Base-by-base conservation (phyloP, 2,797 vertebrate genomes). In the Cephalopachus bancanus region DNA sequence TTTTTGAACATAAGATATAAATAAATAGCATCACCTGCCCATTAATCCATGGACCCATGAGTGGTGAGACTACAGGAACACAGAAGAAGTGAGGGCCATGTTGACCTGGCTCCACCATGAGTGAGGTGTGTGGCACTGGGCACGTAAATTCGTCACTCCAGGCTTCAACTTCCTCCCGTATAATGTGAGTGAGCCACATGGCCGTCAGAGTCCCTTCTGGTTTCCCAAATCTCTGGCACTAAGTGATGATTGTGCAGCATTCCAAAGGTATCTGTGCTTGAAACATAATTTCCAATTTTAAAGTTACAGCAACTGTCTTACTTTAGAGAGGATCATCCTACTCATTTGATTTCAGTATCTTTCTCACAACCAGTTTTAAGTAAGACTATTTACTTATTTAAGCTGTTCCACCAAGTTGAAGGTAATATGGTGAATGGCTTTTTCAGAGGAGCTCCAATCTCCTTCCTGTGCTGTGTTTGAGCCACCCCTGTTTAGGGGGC, bases 301-400 rank as follows among this genome's bases (percentile, higher is more conserved):
- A 84, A 69, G 28, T 64, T 91, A 30, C 14, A 85, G 72, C 30
- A 72, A 33, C 28, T 24, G 30, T 65, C 53, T 93, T 89, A 83
- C 16, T 30, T 62, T 67, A 84, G 76, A 96, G 71, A 76, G 10
- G 30, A 10, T 28, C 7, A 75, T 81, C 51, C 67, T 69, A 71
- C 15, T 80, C 28, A 74, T 62, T 89, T 30, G 90, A 51, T 86
- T 94, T n/a, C 51, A 55, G n/a, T 75, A n/a, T 83, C n/a, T 97
- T 94, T 89, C 59, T 95, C 22, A 57, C 74, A 74, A 49, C 1
- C 62, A 53, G 8, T 74, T 81, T 96, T 74, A 95, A 96, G 71
- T 71, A 75, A 67, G 65, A 71, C 30, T 75, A 19, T 57, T 72
- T 79, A 90, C 30, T 59, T 94, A 69, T 28, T 69, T 62, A 80